Base-by-base conservation (phyloP, 2,113 vertebrate genomes). In the Tamias sibiricus region DNA sequence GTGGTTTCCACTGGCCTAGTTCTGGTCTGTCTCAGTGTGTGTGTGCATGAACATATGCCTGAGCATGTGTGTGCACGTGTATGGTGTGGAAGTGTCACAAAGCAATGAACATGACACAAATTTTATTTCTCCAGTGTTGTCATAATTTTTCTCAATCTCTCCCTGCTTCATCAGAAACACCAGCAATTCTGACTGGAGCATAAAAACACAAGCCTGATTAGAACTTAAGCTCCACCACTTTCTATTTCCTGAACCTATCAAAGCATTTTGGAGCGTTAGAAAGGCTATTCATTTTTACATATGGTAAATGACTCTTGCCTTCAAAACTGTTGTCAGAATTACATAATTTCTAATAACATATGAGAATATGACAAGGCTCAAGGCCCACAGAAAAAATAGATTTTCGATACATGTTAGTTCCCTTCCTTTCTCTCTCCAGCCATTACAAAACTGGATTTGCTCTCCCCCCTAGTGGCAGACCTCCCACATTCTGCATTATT, bases 401-500 rank as follows among this genome's bases (percentile, higher is more conserved):
- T 32, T 77, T 6, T 94, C 71, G 40, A 0, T 40, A 5, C 14
- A 2, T 22, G 11, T 44, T 28, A 49, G 10, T n/a, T 59, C 8
- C 9, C 42, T 77, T 59, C 42, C 16, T 17, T 32, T n/a, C 26
- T 16, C 52, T 35, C 54, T 22, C 24, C 54, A 77, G 68, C 11
- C 40, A 22, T 71, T 72, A 17, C 74, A 91, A 81, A 64, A 69
- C 86, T 87, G 57, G 22, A 13, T 47, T 89, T 76, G 68, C 6
- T 86, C 87, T 19, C 80, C 91, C 91, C 74, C 52, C 91, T 77
- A 75, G 49, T 91, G 95, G 95, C 71, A 44, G 57, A 72, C 42
- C 13, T 66, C 68, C 44, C 26, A 7, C 35, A 42, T 57, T 20
- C 12, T 5, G 72, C 52, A 59, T 20, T 37, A 84, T 54, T 80